Evolutionary conservation across 2,888 invertebrate species (phyloP).

Genomic region (Brachyptera putata): DNA sequence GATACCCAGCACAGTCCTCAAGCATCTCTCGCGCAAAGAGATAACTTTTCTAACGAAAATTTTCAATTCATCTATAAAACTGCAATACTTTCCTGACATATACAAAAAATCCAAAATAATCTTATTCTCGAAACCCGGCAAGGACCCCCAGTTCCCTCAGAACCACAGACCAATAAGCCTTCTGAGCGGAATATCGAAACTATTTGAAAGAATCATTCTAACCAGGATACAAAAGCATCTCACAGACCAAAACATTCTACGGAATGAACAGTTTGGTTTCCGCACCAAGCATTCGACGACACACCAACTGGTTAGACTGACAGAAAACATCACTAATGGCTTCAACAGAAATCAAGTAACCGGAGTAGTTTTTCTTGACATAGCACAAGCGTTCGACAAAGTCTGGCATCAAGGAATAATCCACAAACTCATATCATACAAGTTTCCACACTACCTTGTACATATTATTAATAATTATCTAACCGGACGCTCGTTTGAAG

Average conservation of each 20-base stretch:
- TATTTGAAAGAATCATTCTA: not conserved
- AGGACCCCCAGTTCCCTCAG: not conserved
- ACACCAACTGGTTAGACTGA: not conserved
- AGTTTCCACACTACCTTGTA: not conserved
- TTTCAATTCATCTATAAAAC: not conserved
- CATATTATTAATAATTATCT: not conserved
- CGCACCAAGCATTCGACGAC: slow-evolving; percentile 1
- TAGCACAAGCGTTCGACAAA: slow-evolving; percentile 9
- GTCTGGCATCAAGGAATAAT: slow-evolving; percentile 15
- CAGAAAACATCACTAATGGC: not conserved
- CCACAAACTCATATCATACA: not conserved
- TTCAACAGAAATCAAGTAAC: not conserved
- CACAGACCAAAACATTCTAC: no score
- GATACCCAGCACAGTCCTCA: no score
- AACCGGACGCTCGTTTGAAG: not conserved
- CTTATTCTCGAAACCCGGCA: not conserved
- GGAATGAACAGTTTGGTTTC: slow-evolving; percentile 19
- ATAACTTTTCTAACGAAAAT: not conserved
- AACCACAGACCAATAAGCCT: not conserved
- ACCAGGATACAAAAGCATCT: no score
- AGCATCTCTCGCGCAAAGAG: no score
- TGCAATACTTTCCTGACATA: not conserved
- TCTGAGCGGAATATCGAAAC: not conserved
- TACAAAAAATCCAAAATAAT: not conserved
- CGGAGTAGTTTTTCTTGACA: slow-evolving; percentile 7